Evolutionary conservation across 2,113 vertebrate genomes (phyloP).

Genomic region (Aegithalos caudatus): DNA sequence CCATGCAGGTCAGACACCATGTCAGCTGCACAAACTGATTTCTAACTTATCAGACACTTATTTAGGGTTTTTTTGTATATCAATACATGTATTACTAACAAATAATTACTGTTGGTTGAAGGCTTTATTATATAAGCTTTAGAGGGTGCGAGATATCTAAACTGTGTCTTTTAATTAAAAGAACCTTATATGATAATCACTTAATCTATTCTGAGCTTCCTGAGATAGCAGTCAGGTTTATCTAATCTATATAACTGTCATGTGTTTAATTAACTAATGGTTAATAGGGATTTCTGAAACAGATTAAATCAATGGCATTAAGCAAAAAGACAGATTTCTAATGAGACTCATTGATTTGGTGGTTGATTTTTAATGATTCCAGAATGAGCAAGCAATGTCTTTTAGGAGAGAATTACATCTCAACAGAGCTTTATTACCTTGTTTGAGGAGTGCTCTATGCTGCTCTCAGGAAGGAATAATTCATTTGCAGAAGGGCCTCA

Average conservation of each 20-base stretch:
- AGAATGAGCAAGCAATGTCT: conserved; percentile 1
- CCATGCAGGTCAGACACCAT: neutral
- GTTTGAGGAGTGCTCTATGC: neutral
- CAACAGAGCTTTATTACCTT: neutral
- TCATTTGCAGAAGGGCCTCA: neutral
- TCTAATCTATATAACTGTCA: conserved; percentile 53
- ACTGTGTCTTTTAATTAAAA: conserved; percentile 40
- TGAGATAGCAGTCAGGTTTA: conserved; percentile 30
- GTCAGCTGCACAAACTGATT: neutral
- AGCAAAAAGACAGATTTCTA: conserved; percentile 60
- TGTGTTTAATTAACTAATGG: conserved; percentile 58
- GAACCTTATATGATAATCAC: conserved; percentile 27
- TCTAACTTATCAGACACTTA: neutral
- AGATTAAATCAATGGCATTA: conserved; percentile 59
- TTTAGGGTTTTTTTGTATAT: neutral
- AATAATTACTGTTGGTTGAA: neutral
- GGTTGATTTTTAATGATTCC: conserved; percentile 39
- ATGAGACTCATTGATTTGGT: conserved; percentile 57
- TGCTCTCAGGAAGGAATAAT: neutral
- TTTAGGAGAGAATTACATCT: neutral
- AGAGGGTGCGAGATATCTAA: neutral
- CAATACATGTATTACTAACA: neutral
- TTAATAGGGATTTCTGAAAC: conserved; percentile 62
- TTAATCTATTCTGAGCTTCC: conserved; percentile 40
- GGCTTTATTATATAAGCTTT: neutral